Base-by-base conservation (phyloP, 2,888 invertebrate genomes). In the Thelaira solivaga region DNA sequence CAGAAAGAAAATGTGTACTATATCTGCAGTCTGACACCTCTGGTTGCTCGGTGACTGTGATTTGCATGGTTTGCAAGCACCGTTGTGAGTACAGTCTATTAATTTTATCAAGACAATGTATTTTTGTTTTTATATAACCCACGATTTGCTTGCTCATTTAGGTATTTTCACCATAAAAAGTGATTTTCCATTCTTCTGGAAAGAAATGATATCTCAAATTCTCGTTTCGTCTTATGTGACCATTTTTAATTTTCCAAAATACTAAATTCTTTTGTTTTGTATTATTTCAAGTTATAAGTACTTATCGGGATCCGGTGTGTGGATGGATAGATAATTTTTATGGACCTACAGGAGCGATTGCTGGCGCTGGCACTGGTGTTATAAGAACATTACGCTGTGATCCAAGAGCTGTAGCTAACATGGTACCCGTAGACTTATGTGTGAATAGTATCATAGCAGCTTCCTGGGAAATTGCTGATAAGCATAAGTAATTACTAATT, bases 241-340 rank as follows among this genome's bases (percentile, higher is more conserved):
- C 26, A 31, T 8, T 31, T 7, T 31, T 31, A 31, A 7, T 6
- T 31, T 31, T 8, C 8, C 8, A 8, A 6, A 2, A 8, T 31
- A 31, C 6, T 8, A 31, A 4, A 2, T 6, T 31, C 8, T 7
- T 41, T 26, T 34, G 34, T 18, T 80, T 74, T n/a, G n/a, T n/a
- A n/a, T n/a, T n/a, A n/a, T n/a, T 86, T 86, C 10, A 83, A 92
- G 92, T 93, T 10, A 89, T 92, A 72, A 92, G 92, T 2, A 91
- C 94, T 0, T 94, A 94, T 83, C 91, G 91, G 57, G 94, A 95
- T 86, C 95, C 95, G 0, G 89, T 94, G 0, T 90, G 93, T 80
- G 96, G 96, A 1, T 97, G 97, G 96, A 95, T 96, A 13, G 96
- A 97, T 89, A 97, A 96, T 84, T 91, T 95, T 83, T 97, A 97